Conservation (phyloP, 2,797 vertebrate species). For the Arrhamphus sclerolepis region DNA sequence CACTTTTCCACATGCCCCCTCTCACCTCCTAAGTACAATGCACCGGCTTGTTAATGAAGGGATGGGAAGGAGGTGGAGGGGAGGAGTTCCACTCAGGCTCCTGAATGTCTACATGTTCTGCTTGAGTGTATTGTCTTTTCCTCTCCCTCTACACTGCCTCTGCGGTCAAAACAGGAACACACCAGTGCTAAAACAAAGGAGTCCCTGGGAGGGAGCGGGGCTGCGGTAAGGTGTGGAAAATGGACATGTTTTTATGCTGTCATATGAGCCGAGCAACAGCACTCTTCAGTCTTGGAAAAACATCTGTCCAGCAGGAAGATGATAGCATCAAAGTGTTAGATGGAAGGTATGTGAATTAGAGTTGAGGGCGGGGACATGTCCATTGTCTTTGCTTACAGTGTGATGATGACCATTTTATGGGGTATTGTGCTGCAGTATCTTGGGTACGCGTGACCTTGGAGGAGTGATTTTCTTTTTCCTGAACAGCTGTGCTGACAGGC, state of each 20-base stretch:
- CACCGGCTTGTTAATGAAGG: slow-evolving; percentile 48
- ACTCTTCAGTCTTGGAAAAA: slow-evolving; percentile 56
- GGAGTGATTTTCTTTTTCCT: slow-evolving; percentile 55
- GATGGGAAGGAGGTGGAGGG: slow-evolving; percentile 18
- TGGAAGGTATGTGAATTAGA: slow-evolving; percentile 28
- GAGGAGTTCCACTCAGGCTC: slow-evolving; percentile 47
- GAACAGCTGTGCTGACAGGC: slow-evolving; percentile 50
- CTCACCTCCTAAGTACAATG: slow-evolving; percentile 44
- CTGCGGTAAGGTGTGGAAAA: slow-evolving; percentile 42
- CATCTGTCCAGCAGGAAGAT: slow-evolving; percentile 70
- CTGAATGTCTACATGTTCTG: slow-evolving; percentile 49
- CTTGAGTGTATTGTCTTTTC: slow-evolving; percentile 49
- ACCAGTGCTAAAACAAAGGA: slow-evolving; percentile 56
- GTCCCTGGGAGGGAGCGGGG: slow-evolving; percentile 10
- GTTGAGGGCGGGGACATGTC: slow-evolving; percentile 11
- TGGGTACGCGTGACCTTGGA: slow-evolving; percentile 69
- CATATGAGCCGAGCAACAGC: slow-evolving; percentile 41
- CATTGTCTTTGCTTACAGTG: slow-evolving; percentile 60
- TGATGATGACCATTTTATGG: slow-evolving; percentile 49
- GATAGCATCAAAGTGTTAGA: slow-evolving; percentile 59
- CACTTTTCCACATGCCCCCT: slow-evolving; percentile 20
- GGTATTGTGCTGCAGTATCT: slow-evolving; percentile 62
- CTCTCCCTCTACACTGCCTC: slow-evolving; percentile 27
- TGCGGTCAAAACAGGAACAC: slow-evolving; percentile 72
- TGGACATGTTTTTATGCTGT: slow-evolving; percentile 53